phyloP scores from a whole-genome alignment of 2,797 vertebrate species.

The Crenuchus spilurus region DNA sequence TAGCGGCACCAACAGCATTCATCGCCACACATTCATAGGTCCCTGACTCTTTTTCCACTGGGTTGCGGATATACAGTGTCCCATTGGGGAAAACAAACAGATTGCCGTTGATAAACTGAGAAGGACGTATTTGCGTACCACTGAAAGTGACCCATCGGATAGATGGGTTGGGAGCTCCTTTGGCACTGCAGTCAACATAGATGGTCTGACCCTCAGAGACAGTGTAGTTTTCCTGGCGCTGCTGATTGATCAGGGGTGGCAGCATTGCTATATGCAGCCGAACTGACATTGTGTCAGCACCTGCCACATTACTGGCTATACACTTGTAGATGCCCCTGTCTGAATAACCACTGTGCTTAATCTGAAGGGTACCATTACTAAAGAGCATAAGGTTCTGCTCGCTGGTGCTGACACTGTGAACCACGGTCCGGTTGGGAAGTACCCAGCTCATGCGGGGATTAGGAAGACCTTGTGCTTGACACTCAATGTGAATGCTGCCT shows the following conservation, averaged over 20 bases:
- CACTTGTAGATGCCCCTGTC: slow-evolving; percentile 91
- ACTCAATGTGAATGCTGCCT: slow-evolving; percentile 82
- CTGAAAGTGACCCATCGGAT: slow-evolving; percentile 88
- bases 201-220: slow-evolving; percentile 78
- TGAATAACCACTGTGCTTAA: slow-evolving; percentile 76
- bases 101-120: slow-evolving; percentile 90
- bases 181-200: slow-evolving; percentile 86
- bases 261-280: slow-evolving; percentile 86
- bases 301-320: slow-evolving; percentile 89
- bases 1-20: slow-evolving; percentile 84
- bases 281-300: slow-evolving; percentile 84
- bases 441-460: slow-evolving; percentile 89
- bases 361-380: slow-evolving; percentile 84
- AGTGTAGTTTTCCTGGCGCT: slow-evolving; percentile 79
- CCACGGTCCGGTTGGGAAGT: slow-evolving; percentile 81
- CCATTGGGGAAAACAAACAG: slow-evolving; percentile 94
- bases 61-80: slow-evolving; percentile 85
- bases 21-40: slow-evolving; percentile 88
- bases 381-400: slow-evolving; percentile 77
- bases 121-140: slow-evolving; percentile 85
- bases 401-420: slow-evolving; percentile 67
- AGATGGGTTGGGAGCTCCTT: slow-evolving; percentile 82
- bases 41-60: slow-evolving; percentile 80
- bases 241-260: slow-evolving; percentile 88
- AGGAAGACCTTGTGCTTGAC: slow-evolving; percentile 85